phyloP scores from a whole-genome alignment of 2,113 vertebrate genomes.

The Cromileptes altivelis region DNA sequence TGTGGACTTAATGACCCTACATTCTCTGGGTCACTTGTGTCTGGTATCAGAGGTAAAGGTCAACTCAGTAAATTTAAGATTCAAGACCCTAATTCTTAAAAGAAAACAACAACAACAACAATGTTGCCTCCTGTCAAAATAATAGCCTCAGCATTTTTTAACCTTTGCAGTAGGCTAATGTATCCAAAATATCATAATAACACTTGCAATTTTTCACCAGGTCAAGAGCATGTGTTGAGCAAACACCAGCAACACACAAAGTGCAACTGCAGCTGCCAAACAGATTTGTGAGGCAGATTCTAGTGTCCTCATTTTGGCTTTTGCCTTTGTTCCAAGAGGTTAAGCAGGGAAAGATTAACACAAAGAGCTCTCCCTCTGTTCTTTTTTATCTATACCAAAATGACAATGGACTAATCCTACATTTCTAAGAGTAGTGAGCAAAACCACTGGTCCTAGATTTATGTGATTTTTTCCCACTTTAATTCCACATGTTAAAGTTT shows the following conservation, averaged over 20 bases:
- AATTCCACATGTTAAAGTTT: background rate
- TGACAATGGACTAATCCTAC: background rate
- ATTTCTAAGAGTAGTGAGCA: background rate
- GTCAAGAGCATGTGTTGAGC: background rate
- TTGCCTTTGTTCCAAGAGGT: constrained; percentile 54
- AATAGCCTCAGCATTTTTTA: background rate
- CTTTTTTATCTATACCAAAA: constrained; percentile 27
- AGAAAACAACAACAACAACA: no score
- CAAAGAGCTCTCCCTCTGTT: constrained; percentile 35
- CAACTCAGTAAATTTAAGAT: background rate
- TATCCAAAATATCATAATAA: background rate
- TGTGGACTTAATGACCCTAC: constrained; percentile 29
- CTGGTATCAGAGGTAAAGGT: background rate
- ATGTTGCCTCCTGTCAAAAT: background rate
- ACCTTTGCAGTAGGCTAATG: background rate
- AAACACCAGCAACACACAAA: constrained; percentile 33
- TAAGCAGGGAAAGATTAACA: constrained; percentile 40
- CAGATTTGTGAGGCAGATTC: constrained; percentile 47
- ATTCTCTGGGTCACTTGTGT: constrained; percentile 6
- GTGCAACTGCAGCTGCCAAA: constrained; percentile 46
- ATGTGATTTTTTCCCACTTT: background rate
- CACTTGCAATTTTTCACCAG: no score
- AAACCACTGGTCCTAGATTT: background rate
- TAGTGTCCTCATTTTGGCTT: constrained; percentile 53
- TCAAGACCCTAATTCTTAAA: no score